phyloP scores from a whole-genome alignment of 2,113 vertebrate genomes.

The Micromys minutus region DNA sequence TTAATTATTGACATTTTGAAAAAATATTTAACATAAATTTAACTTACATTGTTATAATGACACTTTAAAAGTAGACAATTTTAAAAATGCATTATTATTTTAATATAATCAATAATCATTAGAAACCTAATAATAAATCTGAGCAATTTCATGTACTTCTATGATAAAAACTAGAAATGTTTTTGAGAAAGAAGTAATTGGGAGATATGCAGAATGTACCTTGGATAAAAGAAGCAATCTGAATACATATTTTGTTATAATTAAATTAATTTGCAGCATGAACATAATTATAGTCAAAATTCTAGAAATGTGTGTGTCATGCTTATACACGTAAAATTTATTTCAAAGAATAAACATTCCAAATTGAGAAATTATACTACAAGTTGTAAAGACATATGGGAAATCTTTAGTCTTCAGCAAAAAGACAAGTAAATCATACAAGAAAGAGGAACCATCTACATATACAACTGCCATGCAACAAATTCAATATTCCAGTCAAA shows the following conservation, averaged over 20 bases:
- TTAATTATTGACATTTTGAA: not conserved
- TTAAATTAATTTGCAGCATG: not conserved
- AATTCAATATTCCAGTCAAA: not conserved
- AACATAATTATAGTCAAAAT: conserved; percentile 12
- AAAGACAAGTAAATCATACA: not conserved
- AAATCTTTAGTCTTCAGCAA: not conserved
- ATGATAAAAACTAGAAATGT: not conserved
- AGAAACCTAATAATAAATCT: not conserved
- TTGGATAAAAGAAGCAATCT: not conserved
- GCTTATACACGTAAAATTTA: not conserved
- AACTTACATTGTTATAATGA: not conserved
- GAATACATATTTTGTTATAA: not conserved
- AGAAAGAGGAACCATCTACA: not conserved
- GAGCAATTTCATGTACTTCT: not conserved
- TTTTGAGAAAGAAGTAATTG: not conserved
- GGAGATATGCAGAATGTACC: not conserved
- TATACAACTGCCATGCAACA: not conserved
- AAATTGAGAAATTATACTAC: not conserved
- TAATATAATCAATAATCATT: not conserved
- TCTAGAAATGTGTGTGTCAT: too few relatives aligned
- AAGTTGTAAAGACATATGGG: not conserved
- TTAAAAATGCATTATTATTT: not conserved
- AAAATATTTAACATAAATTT: not conserved
- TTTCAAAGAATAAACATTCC: not conserved
- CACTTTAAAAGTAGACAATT: not conserved